Base-by-base conservation (phyloP, 2,113 vertebrate species). In the Mellivora capensis region DNA sequence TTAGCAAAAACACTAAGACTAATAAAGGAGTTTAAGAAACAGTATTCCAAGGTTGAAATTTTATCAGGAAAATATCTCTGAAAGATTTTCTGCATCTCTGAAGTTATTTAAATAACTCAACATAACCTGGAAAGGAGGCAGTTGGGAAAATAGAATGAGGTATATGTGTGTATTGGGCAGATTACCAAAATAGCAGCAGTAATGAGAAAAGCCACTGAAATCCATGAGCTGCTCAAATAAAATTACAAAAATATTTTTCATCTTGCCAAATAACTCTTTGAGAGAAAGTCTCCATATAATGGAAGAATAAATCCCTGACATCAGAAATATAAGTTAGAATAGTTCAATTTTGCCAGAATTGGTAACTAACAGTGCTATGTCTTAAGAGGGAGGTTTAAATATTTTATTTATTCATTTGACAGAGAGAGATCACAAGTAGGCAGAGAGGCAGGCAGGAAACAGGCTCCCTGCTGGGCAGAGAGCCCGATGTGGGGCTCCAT, bases 401-500 rank as follows among this genome's bases (percentile, higher is more conserved):
- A 52, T 52, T 52, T 52, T 52, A 17, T 52, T 52, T 52, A 17
- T 52, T 52, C 15, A 52, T 52, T 52, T 52, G 52, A 52, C 52
- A 52, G 14, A 52, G 49, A 52, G 49, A 52, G 15, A 52, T 52
- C 49, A 52, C 49, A 52, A 52, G 52, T 52, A 52, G 52, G 4
- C 4, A 0, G 52, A 52, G 52, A 52, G 52, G 15, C 52, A 52
- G 52, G 15, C 14, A 52, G 52, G 52, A 17, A 52, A 15, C 52
- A 52, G 52, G 52, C 52, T 52, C 52, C 52, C 52, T 52, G 15
- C 15, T 17, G 52, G 4, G 4, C 52, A 52, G 52, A 52, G 4
- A 52, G 15, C 49, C 49, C 1, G 1, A 52, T 17, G 52, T 2
- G 4, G 15, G 1, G 15, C 52, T 52, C 4, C 4, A 52, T 52